These are phyloP conservation scores for Caenorhabditis zanzibari DNA, from an alignment of 2,888 invertebrate genomes.

Conservation along the genomic window DNA sequence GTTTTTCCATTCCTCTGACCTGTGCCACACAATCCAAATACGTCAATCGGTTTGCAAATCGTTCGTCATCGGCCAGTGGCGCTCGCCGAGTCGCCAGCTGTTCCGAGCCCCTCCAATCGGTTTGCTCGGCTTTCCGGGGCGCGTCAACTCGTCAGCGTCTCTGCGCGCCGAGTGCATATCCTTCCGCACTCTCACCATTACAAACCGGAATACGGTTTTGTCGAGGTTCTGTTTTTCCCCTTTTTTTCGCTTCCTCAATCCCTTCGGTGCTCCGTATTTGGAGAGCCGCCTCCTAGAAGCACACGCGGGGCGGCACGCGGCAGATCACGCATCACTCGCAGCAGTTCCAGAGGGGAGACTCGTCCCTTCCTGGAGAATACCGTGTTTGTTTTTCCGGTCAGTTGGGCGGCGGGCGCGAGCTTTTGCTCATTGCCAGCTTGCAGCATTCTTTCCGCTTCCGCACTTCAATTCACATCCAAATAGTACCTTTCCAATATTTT, in stretches of 20 bases:
- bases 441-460: constrained; percentile 51
- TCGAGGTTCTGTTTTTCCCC: constrained; percentile 29
- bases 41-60: constrained; percentile 59
- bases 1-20: constrained; percentile 45
- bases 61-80: constrained; percentile 50
- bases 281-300: constrained; percentile 53
- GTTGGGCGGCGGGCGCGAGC: constrained; percentile 55
- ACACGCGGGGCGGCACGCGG: constrained; percentile 63
- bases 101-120: constrained; percentile 50
- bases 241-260: constrained; percentile 24
- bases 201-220: constrained; percentile 51
- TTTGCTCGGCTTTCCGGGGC: constrained; percentile 56
- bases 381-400: constrained; percentile 64
- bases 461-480: constrained; percentile 38
- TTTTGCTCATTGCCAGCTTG: constrained; percentile 64
- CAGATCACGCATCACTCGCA: constrained; percentile 60
- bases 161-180: constrained; percentile 8
- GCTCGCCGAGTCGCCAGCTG: constrained; percentile 36
- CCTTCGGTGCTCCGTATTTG: constrained; percentile 50
- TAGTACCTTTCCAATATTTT: constrained; percentile 2
- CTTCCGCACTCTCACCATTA: constrained; percentile 50
- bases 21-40: constrained; percentile 50
- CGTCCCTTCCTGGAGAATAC: constrained; percentile 43
- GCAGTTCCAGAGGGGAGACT: constrained; percentile 45
- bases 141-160: constrained; percentile 54